Base-by-base conservation (phyloP, 2,888 invertebrate species). In the Malthinus seriepunctatus region DNA sequence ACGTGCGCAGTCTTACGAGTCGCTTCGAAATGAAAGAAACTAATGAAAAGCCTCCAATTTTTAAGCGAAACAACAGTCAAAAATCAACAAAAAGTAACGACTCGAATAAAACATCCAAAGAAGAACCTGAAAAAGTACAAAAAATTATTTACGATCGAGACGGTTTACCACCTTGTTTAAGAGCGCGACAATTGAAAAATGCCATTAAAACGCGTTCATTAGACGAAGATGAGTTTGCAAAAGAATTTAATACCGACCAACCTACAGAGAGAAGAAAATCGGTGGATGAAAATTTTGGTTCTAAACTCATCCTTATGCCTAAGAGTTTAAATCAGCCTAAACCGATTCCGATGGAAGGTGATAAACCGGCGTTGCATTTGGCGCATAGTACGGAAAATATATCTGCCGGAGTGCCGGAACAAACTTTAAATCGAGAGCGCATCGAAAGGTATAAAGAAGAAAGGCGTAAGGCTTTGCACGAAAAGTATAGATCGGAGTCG, bases 371-470 rank as follows among this genome's bases (percentile, higher is more conserved):
- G 34, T 63, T 77, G 3, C 77, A 77, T 50, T 56, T 75, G 49
- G 65, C 75, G 3, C 77, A 78, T 58, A 76, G 76, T 58, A 67
- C 61, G 7, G 76, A 77, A 44, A 75, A 75, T 56, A 64, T 63
- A 34, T 55, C 61, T 7, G 56, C 56, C 15, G 45, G 51, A 39
- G 64, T 68, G 31, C 71, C 74, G n/a, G 72, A 74, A 53, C 72
- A 73, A 56, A 76, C 88, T 60, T 73, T 87, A 14, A 89, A 90
- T 69, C 81, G 94, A 45, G 93, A 94, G 72, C 80, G 94, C 44
- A 93, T 95, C 64, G 93, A 95, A 77, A 89, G 90, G 74, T 95
- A 94, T 75, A 95, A 95, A 79, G 93, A 94, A 73, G 94, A 95
- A 73, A 81, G 94, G n/a, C 82, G 95, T 49, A 89, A 88, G 67